Base-by-base conservation (phyloP, 2,888 invertebrate genomes). In the Drosophila atripex region DNA sequence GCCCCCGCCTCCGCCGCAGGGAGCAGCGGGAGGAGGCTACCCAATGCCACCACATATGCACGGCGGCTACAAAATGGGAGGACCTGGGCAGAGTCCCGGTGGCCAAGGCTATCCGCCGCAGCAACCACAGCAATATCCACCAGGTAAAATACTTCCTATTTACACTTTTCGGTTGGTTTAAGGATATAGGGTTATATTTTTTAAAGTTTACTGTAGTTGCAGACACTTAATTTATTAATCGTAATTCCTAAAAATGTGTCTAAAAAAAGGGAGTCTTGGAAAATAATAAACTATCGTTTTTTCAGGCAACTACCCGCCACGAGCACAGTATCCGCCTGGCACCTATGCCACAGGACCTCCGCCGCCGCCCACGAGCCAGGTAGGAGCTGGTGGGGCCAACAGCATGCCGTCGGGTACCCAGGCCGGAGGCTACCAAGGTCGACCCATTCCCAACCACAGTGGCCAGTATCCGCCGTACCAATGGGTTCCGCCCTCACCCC, bases 61-160 rank as follows among this genome's bases (percentile, higher is more conserved):
- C 80, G 93, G 93, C 76, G 93, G 93, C 82, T 95, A 95, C 89
- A 95, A 95, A 92, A 92, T 93, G 92, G 92, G 93, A 12, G 77
- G 86, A 54, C 93, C 93, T 47, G 94, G 93, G 88, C 93, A 94
- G 79, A 93, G 93, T 59, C 90, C 90, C 8, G 89, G 89, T 63
- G 90, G 92, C 60, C 93, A 93, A 82, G 90, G 89, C 41, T 93
- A 93, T 91, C 93, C 93, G 75, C 92, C 93, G 66, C 91, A 93
- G 65, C 93, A 93, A 80, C 88, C 90, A 72, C 93, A 93, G 89
- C 93, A 93, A 90, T 93, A 93, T 90, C 92, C 92, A 73, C 93
- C 93, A 92, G 93, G 93, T 90, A 89, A 68, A 69, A 6, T 9
- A n/a, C 1, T 30, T 38, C 3, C 11, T 12, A 23, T 25, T 3